Evolutionary conservation across 2,113 vertebrate genomes (phyloP).

Genomic region (Apodemus sylvaticus): DNA sequence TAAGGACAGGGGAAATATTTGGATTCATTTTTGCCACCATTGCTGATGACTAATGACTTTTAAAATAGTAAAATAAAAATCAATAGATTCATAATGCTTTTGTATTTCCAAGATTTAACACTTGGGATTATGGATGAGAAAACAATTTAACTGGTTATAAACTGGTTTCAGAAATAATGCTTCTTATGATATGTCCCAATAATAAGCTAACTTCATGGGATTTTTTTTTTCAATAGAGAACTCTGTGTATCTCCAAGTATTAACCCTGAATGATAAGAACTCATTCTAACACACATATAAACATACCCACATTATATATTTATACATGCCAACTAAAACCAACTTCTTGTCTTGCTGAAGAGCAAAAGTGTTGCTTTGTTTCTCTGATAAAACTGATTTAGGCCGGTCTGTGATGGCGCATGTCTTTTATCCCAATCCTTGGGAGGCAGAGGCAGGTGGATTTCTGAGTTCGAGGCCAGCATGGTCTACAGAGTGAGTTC

Average conservation of each 20-base stretch:
- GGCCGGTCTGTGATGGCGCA: too few relatives aligned
- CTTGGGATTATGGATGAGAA: constrained; percentile 89
- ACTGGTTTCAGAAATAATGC: constrained; percentile 92
- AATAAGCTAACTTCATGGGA: constrained; percentile 88
- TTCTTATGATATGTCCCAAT: constrained; percentile 90
- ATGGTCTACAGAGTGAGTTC: too few relatives aligned
- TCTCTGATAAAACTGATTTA: constrained; percentile 90
- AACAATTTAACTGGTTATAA: constrained; percentile 91
- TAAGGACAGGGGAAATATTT: constrained; percentile 79
- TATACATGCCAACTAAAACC: constrained; percentile 86
- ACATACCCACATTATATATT: constrained; percentile 81
- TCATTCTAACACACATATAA: constrained; percentile 85
- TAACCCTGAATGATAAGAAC: constrained; percentile 92
- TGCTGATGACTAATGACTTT: constrained; percentile 92
- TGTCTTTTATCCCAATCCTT: too few relatives aligned
- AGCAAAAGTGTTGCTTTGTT: constrained; percentile 94
- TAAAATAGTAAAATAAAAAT: background rate
- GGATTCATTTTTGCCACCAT: constrained; percentile 87
- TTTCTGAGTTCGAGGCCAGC: too few relatives aligned
- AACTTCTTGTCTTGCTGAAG: constrained; percentile 92
- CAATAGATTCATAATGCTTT: constrained; percentile 85
- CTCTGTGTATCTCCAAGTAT: constrained; percentile 93
- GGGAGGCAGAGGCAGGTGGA: too few relatives aligned
- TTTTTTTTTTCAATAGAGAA: constrained; percentile 90
- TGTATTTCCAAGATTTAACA: constrained; percentile 93